Evolutionary conservation across 2,113 vertebrate genomes (phyloP), one percentile per base, ranked within the genome.

Genomic region (Emydocephalus ijimae): DNA sequence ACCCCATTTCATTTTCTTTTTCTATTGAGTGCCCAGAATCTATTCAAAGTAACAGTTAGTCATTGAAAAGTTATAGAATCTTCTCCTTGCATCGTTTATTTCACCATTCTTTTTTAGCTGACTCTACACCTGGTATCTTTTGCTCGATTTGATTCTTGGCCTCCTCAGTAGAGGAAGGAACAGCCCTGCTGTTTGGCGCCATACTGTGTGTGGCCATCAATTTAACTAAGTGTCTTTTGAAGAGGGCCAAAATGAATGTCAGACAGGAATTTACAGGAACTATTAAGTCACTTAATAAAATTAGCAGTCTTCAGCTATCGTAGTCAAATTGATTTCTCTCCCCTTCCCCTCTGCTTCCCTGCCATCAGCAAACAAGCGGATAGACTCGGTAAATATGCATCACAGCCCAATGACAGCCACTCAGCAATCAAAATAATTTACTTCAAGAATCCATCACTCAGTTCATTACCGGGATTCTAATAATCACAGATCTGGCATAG

Each of bases 361-460:
- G 96, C 93, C 85, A 56, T 81, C 92, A 48, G 94, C 85, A 96
- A 95, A 93, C 95, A 97, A 95, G 93, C 64, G 4, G 64, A 89
- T 92, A 92, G 95, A 95, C 48, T 94, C 92, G 96, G 92, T 94
- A 94, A 97, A 94, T 92, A 92, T 95, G 81, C 43, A 95, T 94
- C 94, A 94, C 94, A 95, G 85, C 91, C 96, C 91, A 18, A 91
- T 94, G 94, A 95, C 93, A 94, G 94, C 93, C 92, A 94, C 55
- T 20, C 94, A 95, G 90, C 97, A 95, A 95, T 91, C 95, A 93
- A 93, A 96, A 92, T 92, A 96, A 94, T 97, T 96, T 93, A 88
- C 94, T 95, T 92, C 96, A 89, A 92, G 93, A 96, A 96, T 96
- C 93, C 91, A 96, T 96, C 92, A 95, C 94, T 92, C 95, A 92